Evolutionary conservation across 2,888 invertebrate genomes (phyloP).

Genomic region (Oligia fasciuncula): DNA sequence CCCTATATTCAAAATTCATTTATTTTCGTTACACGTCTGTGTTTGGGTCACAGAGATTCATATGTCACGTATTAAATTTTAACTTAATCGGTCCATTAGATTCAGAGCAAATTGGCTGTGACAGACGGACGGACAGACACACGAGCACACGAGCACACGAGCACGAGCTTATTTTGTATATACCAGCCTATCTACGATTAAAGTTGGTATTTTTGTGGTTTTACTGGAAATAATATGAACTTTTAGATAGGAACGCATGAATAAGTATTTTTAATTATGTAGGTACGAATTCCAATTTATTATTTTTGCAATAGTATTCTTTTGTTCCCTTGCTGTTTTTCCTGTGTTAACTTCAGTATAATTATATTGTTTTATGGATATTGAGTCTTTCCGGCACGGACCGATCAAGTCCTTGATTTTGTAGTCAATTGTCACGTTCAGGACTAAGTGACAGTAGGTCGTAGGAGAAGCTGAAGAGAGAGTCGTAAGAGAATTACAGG

Average conservation of each 20-base stretch:
- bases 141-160: too few relatives aligned
- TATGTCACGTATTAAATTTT: too few relatives aligned
- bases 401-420: neutral
- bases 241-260: neutral
- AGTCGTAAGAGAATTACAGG: neutral
- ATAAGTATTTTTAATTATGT: neutral
- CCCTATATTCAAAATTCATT: too few relatives aligned
- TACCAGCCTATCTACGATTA: neutral
- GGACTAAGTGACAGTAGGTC: neutral
- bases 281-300: neutral
- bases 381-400: neutral
- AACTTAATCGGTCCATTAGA: too few relatives aligned
- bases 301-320: neutral
- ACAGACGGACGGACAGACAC: too few relatives aligned
- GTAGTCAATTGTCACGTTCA: neutral
- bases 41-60: too few relatives aligned
- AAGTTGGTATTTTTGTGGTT: conserved; percentile 4
- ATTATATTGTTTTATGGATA: neutral
- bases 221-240: neutral
- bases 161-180: neutral
- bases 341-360: neutral
- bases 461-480: neutral
- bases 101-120: too few relatives aligned
- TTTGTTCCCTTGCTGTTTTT: neutral
- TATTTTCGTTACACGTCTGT: too few relatives aligned